Evolutionary conservation across 2,113 vertebrate species (phyloP).

Genomic region (Lonchura striata): DNA sequence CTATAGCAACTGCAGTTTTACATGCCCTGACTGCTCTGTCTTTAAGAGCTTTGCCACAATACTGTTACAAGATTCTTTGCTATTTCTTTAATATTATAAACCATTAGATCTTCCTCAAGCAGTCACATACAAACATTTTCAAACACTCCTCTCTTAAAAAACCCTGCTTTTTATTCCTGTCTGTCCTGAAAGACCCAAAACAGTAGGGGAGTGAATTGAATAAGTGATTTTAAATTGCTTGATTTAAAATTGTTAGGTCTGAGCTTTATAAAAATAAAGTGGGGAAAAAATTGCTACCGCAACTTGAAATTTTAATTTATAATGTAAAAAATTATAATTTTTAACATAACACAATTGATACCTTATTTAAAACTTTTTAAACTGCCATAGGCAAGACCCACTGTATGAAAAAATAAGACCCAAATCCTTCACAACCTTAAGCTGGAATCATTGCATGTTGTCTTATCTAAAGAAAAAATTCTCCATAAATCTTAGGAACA

Average conservation of each 20-base stretch:
- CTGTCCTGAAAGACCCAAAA: not conserved
- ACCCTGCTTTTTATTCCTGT: not conserved
- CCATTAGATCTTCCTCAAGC: not conserved
- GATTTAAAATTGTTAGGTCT: not conserved
- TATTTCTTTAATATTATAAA: not conserved
- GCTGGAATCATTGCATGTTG: not conserved
- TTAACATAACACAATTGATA: not conserved
- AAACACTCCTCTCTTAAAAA: not conserved
- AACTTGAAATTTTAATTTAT: not conserved
- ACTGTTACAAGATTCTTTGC: not conserved
- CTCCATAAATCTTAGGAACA: not conserved
- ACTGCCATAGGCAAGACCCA: not conserved
- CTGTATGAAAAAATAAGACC: not conserved
- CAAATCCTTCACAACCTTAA: not conserved
- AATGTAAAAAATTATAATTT: not conserved
- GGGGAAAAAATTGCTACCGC: not conserved
- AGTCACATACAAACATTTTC: not conserved
- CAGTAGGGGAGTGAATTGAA: not conserved
- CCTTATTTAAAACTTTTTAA: not conserved
- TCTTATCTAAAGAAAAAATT: not conserved
- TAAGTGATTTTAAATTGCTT: not conserved
- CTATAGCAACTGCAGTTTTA: conserved; percentile 55
- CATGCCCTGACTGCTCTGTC: not conserved
- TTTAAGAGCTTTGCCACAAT: conserved; percentile 19
- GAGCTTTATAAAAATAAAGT: not conserved